A percentile compares a stretch with the other conserved stretches of the same genome.
Conservation (phyloP, 2,888 invertebrate genomes). For the Argynnis bischoffii region DNA sequence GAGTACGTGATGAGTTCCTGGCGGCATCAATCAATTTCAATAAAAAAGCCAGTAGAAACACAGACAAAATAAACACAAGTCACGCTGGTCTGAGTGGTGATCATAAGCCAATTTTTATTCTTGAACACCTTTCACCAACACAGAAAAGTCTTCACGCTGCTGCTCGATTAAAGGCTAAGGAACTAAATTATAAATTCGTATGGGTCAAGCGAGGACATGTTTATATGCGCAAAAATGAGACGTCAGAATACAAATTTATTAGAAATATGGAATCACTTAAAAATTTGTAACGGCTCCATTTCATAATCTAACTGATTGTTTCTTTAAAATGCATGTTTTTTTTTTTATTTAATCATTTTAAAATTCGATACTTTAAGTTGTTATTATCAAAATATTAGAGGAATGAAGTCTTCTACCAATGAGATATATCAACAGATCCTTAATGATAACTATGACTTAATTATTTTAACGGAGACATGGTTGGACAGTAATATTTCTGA, state of each 20-base stretch:
- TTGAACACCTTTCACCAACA: conserved; percentile 41
- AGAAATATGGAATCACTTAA: conserved; percentile 11
- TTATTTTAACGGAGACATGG: conserved; percentile 34
- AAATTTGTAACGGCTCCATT: neutral
- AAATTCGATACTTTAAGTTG: neutral
- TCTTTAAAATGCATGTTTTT: too few species aligned
- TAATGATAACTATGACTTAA: conserved; percentile 31
- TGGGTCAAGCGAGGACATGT: conserved; percentile 19
- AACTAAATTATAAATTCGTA: conserved; percentile 25
- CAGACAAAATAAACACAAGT: conserved; percentile 37
- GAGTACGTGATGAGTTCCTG: conserved; percentile 20
- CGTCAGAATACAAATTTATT: conserved; percentile 14
- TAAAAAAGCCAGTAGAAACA: neutral
- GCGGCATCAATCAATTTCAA: conserved; percentile 14
- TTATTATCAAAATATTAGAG: conserved; percentile 5
- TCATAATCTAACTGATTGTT: too few species aligned
- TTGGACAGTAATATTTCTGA: conserved; percentile 22
- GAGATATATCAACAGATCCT: conserved; percentile 24
- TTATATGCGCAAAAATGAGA: conserved; percentile 21
- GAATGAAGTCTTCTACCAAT: neutral
- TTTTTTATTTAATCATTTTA: too few species aligned
- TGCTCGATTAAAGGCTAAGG: conserved; percentile 28
- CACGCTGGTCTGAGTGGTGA: conserved; percentile 37
- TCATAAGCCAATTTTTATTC: conserved; percentile 36
- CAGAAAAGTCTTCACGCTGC: conserved; percentile 41